These are phyloP conservation scores for Lepilemur ruficaudatus DNA, from an alignment of 2,797 vertebrate species.

Conservation along the genomic window DNA sequence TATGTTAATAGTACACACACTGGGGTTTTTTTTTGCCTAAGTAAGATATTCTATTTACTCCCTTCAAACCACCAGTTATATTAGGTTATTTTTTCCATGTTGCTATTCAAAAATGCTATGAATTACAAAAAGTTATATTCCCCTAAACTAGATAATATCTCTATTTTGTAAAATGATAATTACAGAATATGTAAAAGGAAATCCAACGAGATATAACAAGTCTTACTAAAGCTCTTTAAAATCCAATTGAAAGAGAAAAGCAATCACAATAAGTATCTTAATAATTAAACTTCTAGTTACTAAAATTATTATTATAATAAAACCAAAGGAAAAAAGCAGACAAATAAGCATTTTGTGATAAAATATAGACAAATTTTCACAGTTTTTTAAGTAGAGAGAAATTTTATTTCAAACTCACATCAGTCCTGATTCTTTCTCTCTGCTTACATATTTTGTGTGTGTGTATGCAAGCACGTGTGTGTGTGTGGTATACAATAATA, in stretches of 20 bases:
- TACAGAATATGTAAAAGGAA: background rate
- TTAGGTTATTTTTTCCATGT: background rate
- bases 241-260: background rate
- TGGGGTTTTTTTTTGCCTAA: background rate
- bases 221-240: background rate
- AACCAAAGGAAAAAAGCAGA: background rate
- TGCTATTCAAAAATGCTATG: background rate
- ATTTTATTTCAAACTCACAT: background rate
- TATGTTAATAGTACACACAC: background rate
- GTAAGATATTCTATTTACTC: background rate
- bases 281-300: background rate
- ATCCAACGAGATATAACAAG: background rate
- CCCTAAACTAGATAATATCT: background rate
- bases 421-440: background rate
- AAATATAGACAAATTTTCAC: background rate
- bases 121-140: background rate
- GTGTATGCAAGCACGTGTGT: background rate
- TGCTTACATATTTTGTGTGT: background rate
- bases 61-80: background rate
- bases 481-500: background rate
- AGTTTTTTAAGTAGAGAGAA: background rate
- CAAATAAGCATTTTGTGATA: background rate
- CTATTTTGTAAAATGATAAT: background rate
- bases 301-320: conserved; percentile 14
- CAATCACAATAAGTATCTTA: background rate